Base-by-base conservation (phyloP, 2,113 vertebrate genomes). In the Lophura nycthemera region DNA sequence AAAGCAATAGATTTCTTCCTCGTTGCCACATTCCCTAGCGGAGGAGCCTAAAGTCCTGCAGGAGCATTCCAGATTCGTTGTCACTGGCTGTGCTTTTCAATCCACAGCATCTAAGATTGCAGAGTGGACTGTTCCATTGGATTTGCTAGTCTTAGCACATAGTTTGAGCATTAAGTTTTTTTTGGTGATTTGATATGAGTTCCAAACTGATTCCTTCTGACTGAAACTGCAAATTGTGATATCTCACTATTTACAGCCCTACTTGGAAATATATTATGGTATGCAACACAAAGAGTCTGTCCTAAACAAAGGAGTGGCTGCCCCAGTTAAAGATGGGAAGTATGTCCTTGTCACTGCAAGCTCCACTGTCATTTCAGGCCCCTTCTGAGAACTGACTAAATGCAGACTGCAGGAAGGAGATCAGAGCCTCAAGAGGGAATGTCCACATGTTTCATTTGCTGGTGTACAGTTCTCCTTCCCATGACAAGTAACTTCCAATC, bases 1-100 rank as follows among this genome's bases (percentile, higher is more conserved):
- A 48, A 42, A 42, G 38, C 25, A 63, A 7, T 54, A 67, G 21
- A 60, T 85, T 83, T 83, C 54, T 93, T 96, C 57, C 60, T 70
- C 48, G 45, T 10, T 86, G 63, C 50, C 24, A 70, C 59, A 11
- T 87, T 82, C 42, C 8, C 17, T 43, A 63, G 19, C 30, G 56
- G 72, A 92, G 29, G n/a, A 82, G 21, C 22, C 17, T 77, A 9
- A 13, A 77, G 34, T 80, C 56, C 32, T 71, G 71, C 75, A 57
- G 71, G 74, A 86, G 13, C 43, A 27, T 79, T 93, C 18, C n/a
- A 78, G 76, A 59, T 80, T 80, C 34, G 6, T 70, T 43, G 50
- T 19, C 38, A 52, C 11, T 73, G 16, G 54, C 88, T 64, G 29
- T n/a, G 64, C 20, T 74, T 89, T 67, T 83, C 64, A 64, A 60